These are phyloP conservation scores for Taxidea taxus DNA, from an alignment of 2,113 vertebrate genomes.

Conservation along the genomic window DNA sequence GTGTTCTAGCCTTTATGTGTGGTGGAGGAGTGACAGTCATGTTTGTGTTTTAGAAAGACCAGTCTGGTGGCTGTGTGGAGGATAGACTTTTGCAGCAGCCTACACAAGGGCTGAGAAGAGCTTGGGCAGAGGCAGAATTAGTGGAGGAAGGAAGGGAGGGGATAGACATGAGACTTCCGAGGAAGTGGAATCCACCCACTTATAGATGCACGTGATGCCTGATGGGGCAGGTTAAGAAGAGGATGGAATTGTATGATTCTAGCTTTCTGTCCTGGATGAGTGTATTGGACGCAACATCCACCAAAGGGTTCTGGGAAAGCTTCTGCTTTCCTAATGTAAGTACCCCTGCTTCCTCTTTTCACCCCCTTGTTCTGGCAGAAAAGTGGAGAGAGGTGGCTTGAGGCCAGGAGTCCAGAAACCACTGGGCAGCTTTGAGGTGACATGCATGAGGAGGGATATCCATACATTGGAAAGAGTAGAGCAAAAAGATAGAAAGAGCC, in stretches of 20 bases:
- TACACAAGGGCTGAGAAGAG: background rate
- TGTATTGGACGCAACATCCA: background rate
- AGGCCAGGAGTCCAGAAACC: background rate
- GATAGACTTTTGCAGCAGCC: background rate
- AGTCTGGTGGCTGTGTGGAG: background rate
- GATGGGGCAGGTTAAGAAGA: background rate
- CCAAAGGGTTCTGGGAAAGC: background rate
- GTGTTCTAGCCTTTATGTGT: background rate
- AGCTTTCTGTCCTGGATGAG: background rate
- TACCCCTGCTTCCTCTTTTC: background rate
- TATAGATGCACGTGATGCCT: fast-evolving
- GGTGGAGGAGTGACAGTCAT: background rate
- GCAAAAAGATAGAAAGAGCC: background rate
- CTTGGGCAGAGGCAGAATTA: background rate
- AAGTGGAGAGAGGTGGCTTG: background rate
- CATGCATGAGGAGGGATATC: background rate
- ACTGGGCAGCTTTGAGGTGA: background rate
- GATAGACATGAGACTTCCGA: background rate
- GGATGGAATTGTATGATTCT: background rate
- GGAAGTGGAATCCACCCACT: background rate
- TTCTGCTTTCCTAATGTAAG: background rate
- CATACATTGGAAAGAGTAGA: background rate
- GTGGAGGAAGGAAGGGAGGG: background rate
- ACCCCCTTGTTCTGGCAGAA: background rate
- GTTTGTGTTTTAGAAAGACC: background rate